A percentile compares a stretch with the other conserved stretches of the same genome.
phyloP scores from a whole-genome alignment of 2,888 invertebrate species.

The Mythimna albipuncta region DNA sequence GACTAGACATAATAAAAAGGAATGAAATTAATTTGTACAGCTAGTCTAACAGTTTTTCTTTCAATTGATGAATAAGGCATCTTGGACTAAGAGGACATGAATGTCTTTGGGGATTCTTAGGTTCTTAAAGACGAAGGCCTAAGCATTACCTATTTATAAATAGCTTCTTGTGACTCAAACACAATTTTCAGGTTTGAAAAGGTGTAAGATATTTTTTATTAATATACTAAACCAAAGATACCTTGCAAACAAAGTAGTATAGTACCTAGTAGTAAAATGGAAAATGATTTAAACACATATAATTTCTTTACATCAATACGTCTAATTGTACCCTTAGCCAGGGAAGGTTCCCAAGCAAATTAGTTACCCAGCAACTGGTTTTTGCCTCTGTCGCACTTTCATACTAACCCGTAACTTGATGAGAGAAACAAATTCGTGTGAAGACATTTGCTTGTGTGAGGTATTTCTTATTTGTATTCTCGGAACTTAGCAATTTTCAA shows the following conservation, averaged over 20 bases:
- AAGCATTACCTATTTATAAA: not conserved
- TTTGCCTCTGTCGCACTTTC: no score
- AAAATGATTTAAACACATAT: not conserved
- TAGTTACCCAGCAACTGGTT: no score
- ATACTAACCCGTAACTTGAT: no score
- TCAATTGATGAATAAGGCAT: not conserved
- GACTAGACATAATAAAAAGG: not conserved
- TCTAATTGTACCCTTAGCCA: not conserved
- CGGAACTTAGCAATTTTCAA: not conserved
- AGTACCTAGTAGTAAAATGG: no score
- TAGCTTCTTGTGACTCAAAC: not conserved
- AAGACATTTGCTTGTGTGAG: no score
- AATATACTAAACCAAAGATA: not conserved
- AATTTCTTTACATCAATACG: not conserved
- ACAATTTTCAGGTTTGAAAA: no score
- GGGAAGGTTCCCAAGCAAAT: no score
- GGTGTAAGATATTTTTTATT: no score
- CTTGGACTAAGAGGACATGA: not conserved
- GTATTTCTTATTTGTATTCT: not conserved
- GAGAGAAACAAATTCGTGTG: no score
- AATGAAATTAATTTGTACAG: conserved; percentile 1
- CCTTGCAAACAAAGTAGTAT: not conserved
- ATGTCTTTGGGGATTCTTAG: not conserved
- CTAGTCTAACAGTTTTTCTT: conserved; percentile 9
- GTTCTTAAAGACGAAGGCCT: not conserved